Evolutionary conservation across 2,113 vertebrate genomes (phyloP).

Genomic region (Numida meleagris): DNA sequence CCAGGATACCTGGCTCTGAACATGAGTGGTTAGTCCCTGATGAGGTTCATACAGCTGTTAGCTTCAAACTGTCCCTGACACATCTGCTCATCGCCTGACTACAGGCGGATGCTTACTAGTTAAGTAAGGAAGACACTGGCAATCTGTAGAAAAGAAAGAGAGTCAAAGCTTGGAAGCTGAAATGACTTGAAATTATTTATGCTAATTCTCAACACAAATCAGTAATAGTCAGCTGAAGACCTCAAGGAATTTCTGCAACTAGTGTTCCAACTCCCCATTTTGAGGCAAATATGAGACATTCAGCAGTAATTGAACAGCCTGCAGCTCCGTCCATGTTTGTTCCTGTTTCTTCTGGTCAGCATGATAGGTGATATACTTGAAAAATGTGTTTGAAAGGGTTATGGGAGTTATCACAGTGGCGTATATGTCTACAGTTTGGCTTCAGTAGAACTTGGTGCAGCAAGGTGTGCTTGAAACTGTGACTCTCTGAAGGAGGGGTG

Average conservation of each 20-base stretch:
- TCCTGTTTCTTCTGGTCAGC: background rate
- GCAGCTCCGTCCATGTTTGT: background rate
- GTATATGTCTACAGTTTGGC: background rate
- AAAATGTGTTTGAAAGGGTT: background rate
- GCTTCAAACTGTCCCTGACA: slow-evolving; percentile 2
- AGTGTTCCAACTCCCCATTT: background rate
- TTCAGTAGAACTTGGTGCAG: background rate
- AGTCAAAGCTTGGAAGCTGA: background rate
- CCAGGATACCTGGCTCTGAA: slow-evolving; percentile 7
- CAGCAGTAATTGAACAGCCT: background rate
- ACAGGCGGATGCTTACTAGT: background rate
- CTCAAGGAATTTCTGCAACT: background rate
- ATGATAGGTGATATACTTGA: background rate
- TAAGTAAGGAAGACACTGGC: background rate
- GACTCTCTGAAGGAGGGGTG: background rate
- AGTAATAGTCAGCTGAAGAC: background rate
- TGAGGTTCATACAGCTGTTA: background rate
- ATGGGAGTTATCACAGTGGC: background rate
- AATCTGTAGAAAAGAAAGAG: background rate
- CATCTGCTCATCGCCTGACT: slow-evolving; percentile 22
- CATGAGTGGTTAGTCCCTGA: background rate
- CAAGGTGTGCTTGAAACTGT: background rate
- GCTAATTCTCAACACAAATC: background rate
- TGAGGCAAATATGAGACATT: background rate
- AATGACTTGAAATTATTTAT: background rate